These are phyloP conservation scores for Ctenodactylus gundi DNA, from an alignment of 2,113 vertebrate species.

Conservation along the genomic window DNA sequence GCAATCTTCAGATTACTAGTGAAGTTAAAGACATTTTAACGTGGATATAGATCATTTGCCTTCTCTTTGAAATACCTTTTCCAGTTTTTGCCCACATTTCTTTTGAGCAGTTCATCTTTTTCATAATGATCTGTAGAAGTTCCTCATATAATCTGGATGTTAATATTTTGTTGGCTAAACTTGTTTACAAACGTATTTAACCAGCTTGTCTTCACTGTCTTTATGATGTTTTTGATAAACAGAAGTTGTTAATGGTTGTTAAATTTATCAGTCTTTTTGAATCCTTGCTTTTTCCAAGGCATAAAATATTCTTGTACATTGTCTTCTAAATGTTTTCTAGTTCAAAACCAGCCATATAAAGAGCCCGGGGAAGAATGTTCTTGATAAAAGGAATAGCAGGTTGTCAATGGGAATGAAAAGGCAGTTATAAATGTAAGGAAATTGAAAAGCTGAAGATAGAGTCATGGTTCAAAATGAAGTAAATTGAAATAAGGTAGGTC, in stretches of 20 bases:
- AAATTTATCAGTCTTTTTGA: not conserved
- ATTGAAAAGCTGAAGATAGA: slow-evolving; percentile 7
- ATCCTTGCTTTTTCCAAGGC: not conserved
- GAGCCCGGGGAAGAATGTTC: not conserved
- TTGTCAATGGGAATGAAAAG: not conserved
- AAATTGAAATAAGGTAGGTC: not conserved
- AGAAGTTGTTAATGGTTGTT: not conserved
- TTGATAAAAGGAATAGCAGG: not conserved
- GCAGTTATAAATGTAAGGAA: not conserved
- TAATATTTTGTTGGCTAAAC: not conserved
- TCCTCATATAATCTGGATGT: not conserved
- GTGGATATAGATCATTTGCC: not conserved
- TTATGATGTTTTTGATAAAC: slow-evolving; percentile 13
- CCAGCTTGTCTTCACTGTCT: not conserved
- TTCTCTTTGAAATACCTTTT: slow-evolving; percentile 16
- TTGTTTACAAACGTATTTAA: not conserved
- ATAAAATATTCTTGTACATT: slow-evolving; percentile 7
- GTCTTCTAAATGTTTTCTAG: not conserved
- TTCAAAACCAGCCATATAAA: not conserved
- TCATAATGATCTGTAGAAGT: not conserved
- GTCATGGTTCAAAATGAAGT: not conserved
- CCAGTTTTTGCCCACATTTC: not conserved
- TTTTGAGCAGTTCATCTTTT: not conserved
- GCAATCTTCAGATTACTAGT: not conserved
- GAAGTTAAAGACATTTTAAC: not conserved